phyloP scores from a whole-genome alignment of 2,113 vertebrate species.

The Sorex fumeus region DNA sequence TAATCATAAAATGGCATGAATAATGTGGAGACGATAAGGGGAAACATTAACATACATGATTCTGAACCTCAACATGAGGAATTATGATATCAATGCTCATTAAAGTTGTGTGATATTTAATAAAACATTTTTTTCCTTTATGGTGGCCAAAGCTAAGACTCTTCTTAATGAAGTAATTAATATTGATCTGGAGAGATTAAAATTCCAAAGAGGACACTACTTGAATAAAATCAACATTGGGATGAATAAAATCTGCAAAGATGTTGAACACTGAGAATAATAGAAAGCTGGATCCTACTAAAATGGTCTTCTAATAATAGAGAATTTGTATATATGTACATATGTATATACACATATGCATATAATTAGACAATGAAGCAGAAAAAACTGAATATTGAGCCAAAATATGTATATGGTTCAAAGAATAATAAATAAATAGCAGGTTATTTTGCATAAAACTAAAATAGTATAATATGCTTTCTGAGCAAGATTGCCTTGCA shows the following conservation, averaged over 20 bases:
- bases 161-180: constrained; percentile 28
- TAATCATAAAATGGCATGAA: neutral
- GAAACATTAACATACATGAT: neutral
- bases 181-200: constrained; percentile 20
- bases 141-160: neutral
- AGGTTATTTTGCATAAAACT: neutral
- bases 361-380: neutral
- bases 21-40: neutral
- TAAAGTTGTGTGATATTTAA: neutral
- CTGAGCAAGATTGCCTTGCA: constrained; percentile 2
- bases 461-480: neutral
- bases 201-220: constrained; percentile 32
- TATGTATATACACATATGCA: too few relatives aligned
- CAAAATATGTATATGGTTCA: constrained; percentile 7
- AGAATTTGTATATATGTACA: neutral
- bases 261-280: neutral
- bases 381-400: neutral
- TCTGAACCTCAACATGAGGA: neutral
- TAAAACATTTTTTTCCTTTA: neutral
- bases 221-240: constrained; percentile 35
- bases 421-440: constrained; percentile 28
- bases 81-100: constrained; percentile 27
- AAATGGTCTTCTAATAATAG: neutral
- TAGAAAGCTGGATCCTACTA: neutral
- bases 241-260: neutral